Evolutionary conservation across 2,888 invertebrate species (phyloP), one percentile per base, ranked within the genome.

Genomic region (Hypercompe scribonia): DNA sequence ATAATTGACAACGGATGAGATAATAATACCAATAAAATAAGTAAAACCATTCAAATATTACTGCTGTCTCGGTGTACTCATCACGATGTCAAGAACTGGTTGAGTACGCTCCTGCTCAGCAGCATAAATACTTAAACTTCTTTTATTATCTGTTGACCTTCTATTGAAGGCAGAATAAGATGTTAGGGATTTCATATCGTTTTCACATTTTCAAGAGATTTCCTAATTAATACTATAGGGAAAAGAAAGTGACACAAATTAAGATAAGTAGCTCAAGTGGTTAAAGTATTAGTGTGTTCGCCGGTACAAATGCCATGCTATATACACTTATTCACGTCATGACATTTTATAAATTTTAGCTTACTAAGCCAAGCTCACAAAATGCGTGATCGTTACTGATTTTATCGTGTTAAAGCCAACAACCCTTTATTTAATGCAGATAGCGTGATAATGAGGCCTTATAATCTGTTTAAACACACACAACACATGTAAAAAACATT

Each of bases 301-400:
- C 50, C n/a, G 42, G 42, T n/a, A n/a, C 11, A n/a, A 54, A 54
- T 4, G n/a, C 54, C 54, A n/a, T n/a, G 24, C 54, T 24, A 39
- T 11, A 39, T 39, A 39, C 39, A 39, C 11, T 2, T n/a, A 54
- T 54, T 54, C 11, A 58, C 13, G 11, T 28, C 15, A n/a, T 58
- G 24, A n/a, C 10, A 24, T n/a, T n/a, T 54, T n/a, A 58, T 28
- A 28, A 58, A 28, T 4, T 54, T 58, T 3, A 28, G 58, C 28
- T 58, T 13, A 58, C 5, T 58, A 28, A 58, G 13, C 13, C 15
- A 58, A 58, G 58, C 28, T 58, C 28, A 50, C 24, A 70, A 54
- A 54, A n/a, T 71, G 71, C 71, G 68, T 74, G 74, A 68, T 64
- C 67, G n/a, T 28, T n/a, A 64, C 54, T 71, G 74, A 74, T 74